Percentiles rank a stretch among this genome's conserved stretches.
phyloP scores from a whole-genome alignment of 2,113 vertebrate species.

The Silurus glanis region DNA sequence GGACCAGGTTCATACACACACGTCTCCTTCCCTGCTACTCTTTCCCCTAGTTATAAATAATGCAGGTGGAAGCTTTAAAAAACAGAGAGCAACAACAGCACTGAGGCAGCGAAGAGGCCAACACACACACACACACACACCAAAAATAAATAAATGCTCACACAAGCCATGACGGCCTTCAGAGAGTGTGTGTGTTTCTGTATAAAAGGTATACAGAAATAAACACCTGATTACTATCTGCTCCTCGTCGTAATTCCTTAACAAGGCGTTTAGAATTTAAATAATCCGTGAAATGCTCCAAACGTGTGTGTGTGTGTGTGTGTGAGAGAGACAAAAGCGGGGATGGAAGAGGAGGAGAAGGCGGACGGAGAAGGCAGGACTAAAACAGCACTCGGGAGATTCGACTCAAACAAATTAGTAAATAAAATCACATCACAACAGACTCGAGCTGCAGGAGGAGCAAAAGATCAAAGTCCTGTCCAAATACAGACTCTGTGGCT shows the following conservation, averaged over 20 bases:
- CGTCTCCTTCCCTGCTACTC: conserved; percentile 19
- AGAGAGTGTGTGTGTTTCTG: neutral
- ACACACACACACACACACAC: neutral
- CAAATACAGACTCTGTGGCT: no score
- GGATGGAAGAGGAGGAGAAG: no score
- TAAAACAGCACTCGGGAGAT: no score
- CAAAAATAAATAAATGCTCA: conserved; percentile 51
- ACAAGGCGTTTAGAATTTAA: neutral
- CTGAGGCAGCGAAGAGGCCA: conserved; percentile 24
- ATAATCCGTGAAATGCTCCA: neutral
- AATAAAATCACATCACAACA: no score
- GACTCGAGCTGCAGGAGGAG: no score
- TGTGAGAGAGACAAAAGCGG: neutral
- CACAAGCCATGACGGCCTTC: conserved; percentile 44
- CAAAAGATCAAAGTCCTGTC: no score
- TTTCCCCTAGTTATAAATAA: conserved; percentile 47
- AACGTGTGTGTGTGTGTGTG: no score
- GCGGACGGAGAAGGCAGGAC: no score
- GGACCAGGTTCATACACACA: conserved; percentile 49
- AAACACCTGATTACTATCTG: neutral
- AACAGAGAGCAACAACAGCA: conserved; percentile 31
- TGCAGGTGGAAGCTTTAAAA: conserved; percentile 41
- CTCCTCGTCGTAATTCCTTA: neutral
- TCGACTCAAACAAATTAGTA: no score
- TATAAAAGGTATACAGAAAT: neutral